Base-by-base conservation (phyloP, 2,797 vertebrate species). In the Myioborus melanocephalus region DNA sequence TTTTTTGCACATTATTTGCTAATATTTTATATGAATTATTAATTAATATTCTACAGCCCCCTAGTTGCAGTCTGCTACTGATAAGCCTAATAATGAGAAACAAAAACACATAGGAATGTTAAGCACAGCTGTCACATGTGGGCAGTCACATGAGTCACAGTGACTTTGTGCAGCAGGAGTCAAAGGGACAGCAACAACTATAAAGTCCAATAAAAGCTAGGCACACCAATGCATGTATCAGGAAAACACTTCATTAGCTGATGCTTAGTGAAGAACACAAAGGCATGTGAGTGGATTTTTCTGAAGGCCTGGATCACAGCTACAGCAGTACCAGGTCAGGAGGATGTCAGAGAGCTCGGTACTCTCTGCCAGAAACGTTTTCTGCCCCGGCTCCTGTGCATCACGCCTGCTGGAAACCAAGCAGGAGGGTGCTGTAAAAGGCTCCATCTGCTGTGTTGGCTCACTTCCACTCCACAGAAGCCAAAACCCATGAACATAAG, bases 351-450 rank as follows among this genome's bases (percentile, higher is more conserved):
- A 87, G 87, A 55, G 55, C 83, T 68, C 53, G 0, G 0, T 0
- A 0, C 87, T 83, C 85, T 59, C 86, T 80, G 90, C 90, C 92
- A 90, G 80, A 70, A 95, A 63, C 39, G 0, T 88, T 95, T 93
- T 95, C 81, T 90, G 70, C 86, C 63, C 87, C 9, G 1, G 89
- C 95, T 96, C 76, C 94, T 91, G 93, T 77, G 71, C 93, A 83
- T 80, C 82, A 73, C 1, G 68, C 89, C 79, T 91, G 90, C 94
- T 93, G 94, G 85, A 95, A 96, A 94, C 70, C 86, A 93, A 91
- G 90, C 88, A 82, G 1, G 24, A 90, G 81, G 81, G 75, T 81
- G 94, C 86, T 93, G 89, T 90, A 90, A 96, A 96, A 95, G 90
- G 64, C 93, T 95, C 94, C 93, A 70, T 97, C 95, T 95, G 95